Base-by-base conservation (phyloP, 2,113 vertebrate genomes). In the Ammospiza nelsoni region DNA sequence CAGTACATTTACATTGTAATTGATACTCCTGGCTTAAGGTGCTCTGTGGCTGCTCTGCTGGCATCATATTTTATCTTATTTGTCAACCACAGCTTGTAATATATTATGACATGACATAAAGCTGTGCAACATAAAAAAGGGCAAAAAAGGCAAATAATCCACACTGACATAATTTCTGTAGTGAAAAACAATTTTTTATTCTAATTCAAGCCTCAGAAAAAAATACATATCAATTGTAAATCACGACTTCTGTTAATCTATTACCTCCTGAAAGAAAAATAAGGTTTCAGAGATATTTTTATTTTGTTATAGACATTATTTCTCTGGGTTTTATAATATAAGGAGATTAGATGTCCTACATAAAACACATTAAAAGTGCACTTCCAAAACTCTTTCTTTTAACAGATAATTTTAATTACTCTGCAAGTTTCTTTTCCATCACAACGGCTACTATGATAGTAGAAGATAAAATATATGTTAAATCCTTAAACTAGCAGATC, bases 91-190 rank as follows among this genome's bases (percentile, higher is more conserved):
- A 54, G 43, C 41, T 39, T 91, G 24, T 54, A 59, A 79, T 79
- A 46, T 41, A 29, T 72, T 84, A 84, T 79, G 67, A 87, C 46
- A 90, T 62, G 68, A 62, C 46, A 85, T 58, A 93, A 94, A 93
- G 25, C n/a, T 73, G 21, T 80, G n/a, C 19, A 83, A 67, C 41
- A 88, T 49, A 15, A 81, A 78, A 27, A 1, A 4, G 5, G 12
- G 6, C 10, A 3, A 24, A 33, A 55, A 59, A 75, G 7, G 4
- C 21, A 71, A 67, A 4, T 71, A 51, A 87, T 84, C 12, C 15
- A 41, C 7, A 82, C 33, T 72, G 87, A 84, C 39, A 75, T 68
- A 73, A 91, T 85, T 85, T 78, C 46, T 76, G 24, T 54, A 73
- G 15, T 13, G 28, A 9, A 89, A 61, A 90, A 62, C 25, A 65